A percentile compares a stretch with the other conserved stretches of the same genome.
These are phyloP conservation scores for Phocoena phocoena DNA, from an alignment of 2,113 vertebrate species.

Conservation along the genomic window DNA sequence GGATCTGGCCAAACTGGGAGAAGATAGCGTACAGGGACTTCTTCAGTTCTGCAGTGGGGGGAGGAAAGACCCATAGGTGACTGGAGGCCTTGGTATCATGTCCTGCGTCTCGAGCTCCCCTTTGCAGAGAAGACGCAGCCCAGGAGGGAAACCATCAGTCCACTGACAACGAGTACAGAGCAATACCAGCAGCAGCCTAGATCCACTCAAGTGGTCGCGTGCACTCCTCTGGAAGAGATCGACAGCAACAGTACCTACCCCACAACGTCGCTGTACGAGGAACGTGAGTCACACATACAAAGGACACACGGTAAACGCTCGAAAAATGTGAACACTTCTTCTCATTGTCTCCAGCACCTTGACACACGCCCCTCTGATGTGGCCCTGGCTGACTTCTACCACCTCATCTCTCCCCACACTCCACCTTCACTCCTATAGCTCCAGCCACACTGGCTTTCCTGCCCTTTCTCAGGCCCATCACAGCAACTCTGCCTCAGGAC, in stretches of 20 bases:
- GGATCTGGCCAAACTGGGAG: slow-evolving; percentile 95
- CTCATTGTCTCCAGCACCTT: not conserved
- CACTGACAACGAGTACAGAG: not conserved
- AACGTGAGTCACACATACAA: not conserved
- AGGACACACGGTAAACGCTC: not conserved
- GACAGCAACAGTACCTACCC: not conserved
- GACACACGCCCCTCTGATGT: not conserved
- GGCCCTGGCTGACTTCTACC: not conserved
- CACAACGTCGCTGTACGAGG: not conserved
- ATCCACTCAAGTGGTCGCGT: not conserved
- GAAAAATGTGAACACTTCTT: not conserved
- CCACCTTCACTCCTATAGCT: not conserved
- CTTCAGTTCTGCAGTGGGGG: slow-evolving; percentile 88
- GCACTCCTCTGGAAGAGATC: not conserved
- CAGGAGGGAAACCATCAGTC: not conserved
- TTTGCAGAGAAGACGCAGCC: not conserved
- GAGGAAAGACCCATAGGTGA: not conserved
- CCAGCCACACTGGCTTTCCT: not conserved
- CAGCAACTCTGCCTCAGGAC: not conserved
- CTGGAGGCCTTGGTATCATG: not conserved
- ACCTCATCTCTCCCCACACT: not conserved
- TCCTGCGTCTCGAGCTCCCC: not conserved
- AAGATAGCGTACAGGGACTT: slow-evolving; percentile 96
- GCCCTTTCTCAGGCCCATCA: not conserved
- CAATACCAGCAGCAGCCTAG: not conserved